A percentile compares a stretch with the other conserved stretches of the same genome.
These are phyloP conservation scores for Tetanocera ferruginea DNA, from an alignment of 2,888 invertebrate species.

Conservation along the genomic window DNA sequence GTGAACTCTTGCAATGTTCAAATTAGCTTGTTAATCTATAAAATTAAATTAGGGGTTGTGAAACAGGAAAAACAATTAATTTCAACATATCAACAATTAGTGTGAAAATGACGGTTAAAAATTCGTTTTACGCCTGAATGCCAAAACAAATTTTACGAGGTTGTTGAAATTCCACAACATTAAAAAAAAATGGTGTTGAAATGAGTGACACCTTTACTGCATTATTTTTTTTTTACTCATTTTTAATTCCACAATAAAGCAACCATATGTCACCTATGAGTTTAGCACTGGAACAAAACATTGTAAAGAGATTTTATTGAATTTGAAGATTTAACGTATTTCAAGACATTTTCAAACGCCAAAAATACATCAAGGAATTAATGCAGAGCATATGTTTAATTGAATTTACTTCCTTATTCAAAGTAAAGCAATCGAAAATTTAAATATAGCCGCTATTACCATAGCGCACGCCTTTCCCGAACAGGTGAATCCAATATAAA, in stretches of 20 bases:
- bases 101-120: slow-evolving; percentile 58
- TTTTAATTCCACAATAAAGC: background rate
- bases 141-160: slow-evolving; percentile 2
- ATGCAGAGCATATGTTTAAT: too few relatives aligned
- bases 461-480: background rate
- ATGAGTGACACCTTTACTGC: slow-evolving; percentile 51
- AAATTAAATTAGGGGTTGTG: slow-evolving; percentile 20
- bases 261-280: slow-evolving; percentile 33
- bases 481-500: background rate
- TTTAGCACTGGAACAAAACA: background rate
- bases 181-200: slow-evolving; percentile 51
- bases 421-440: too few relatives aligned
- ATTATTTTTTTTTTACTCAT: background rate
- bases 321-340: too few relatives aligned
- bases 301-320: too few relatives aligned
- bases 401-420: too few relatives aligned
- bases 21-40: background rate
- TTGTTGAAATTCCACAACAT: background rate
- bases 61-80: slow-evolving; percentile 52
- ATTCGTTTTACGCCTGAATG: slow-evolving; percentile 28
- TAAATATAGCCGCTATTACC: background rate
- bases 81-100: slow-evolving; percentile 61
- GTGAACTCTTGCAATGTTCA: background rate
- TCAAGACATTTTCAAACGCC: too few relatives aligned
- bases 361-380: too few relatives aligned